Evolutionary conservation across 1,140 invertebrate species (phyloP).

Genomic region (Drosophila lini): DNA sequence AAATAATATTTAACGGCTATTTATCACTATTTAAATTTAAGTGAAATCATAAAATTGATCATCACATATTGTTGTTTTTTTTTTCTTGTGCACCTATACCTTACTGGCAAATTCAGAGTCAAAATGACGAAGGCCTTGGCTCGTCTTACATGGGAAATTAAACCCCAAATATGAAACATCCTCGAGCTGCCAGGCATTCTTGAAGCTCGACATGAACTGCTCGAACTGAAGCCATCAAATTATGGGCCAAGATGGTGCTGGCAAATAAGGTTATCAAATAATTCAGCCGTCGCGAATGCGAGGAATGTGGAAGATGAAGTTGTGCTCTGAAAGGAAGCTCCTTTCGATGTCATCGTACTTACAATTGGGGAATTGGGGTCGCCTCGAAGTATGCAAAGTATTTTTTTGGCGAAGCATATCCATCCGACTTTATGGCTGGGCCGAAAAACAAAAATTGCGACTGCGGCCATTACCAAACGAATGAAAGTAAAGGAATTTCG

Average conservation of each 20-base stretch:
- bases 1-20: too few relatives aligned
- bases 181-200: slow-evolving; percentile 70
- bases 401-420: slow-evolving; percentile 9
- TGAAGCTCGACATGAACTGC: slow-evolving; percentile 48
- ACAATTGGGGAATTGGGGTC: slow-evolving; percentile 24
- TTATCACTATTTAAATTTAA: not conserved
- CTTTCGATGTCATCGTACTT: slow-evolving; percentile 18
- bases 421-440: slow-evolving; percentile 23
- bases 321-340: slow-evolving; percentile 3
- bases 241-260: slow-evolving; percentile 35
- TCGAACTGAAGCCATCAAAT: slow-evolving; percentile 64
- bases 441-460: slow-evolving; percentile 11
- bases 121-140: not conserved
- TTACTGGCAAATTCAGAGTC: slow-evolving; percentile 4
- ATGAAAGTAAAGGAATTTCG: slow-evolving; percentile 7
- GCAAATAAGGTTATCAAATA: slow-evolving; percentile 65
- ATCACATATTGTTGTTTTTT: not conserved
- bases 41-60: not conserved
- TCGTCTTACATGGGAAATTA: slow-evolving; percentile 68
- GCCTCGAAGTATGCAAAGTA: slow-evolving; percentile 34
- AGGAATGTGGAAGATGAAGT: slow-evolving; percentile 57
- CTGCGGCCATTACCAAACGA: slow-evolving; percentile 23
- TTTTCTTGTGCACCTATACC: not conserved
- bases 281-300: slow-evolving; percentile 52
- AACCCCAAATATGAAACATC: slow-evolving; percentile 70